phyloP scores from a whole-genome alignment of 2,888 invertebrate species.

The Dione vanillae region DNA sequence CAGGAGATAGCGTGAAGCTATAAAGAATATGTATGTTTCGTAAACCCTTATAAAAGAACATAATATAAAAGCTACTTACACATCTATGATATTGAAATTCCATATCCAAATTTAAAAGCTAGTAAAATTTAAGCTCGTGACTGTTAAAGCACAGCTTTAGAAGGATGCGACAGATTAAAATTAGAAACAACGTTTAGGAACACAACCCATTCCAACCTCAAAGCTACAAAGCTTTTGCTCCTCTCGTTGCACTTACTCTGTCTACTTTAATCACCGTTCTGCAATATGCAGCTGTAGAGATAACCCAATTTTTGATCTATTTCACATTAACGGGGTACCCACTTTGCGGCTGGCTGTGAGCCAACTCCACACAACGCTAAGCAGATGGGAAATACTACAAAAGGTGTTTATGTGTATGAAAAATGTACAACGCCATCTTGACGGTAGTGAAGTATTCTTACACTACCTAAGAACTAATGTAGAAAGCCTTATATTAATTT shows the following conservation, averaged over 20 bases:
- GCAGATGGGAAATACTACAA: not conserved
- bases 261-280: not conserved
- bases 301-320: slow-evolving; percentile 21
- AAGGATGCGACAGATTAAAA: too few relatives aligned
- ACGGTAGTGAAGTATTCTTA: not conserved
- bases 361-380: slow-evolving; percentile 18
- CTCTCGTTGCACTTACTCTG: not conserved
- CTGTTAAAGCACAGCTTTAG: too few relatives aligned
- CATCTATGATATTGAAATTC: too few relatives aligned
- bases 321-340: slow-evolving; percentile 15
- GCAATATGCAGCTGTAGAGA: not conserved
- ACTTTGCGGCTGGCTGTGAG: slow-evolving; percentile 19
- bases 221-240: not conserved
- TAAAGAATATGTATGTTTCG: too few relatives aligned
- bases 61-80: too few relatives aligned
- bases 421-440: not conserved
- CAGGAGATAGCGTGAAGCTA: not conserved
- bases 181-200: too few relatives aligned
- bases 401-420: slow-evolving; percentile 17
- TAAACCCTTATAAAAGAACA: too few relatives aligned
- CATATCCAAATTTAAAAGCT: too few relatives aligned
- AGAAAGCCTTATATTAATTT: not conserved
- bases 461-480: not conserved
- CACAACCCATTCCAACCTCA: too few relatives aligned
- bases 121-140: too few relatives aligned